Evolutionary conservation across 2,888 invertebrate genomes (phyloP), one percentile per base, ranked within the genome.

Genomic region (Lithophane ornitopus): DNA sequence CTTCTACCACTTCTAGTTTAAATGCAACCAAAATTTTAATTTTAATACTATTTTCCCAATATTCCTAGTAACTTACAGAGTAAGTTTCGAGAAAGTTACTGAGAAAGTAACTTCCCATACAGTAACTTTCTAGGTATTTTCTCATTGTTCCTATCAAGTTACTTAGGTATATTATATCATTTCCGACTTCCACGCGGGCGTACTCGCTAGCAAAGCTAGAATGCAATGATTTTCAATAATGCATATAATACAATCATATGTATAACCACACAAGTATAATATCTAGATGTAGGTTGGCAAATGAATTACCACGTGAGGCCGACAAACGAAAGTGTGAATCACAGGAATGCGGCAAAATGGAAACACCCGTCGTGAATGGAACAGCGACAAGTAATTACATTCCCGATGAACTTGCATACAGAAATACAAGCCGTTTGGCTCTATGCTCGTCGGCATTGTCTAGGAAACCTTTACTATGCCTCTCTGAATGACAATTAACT

Each of bases 321-420:
- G 80, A 76, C 74, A 80, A 85, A 82, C 71, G 74, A 85, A 76
- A 80, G 78, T 80, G 82, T 70, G 56, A 76, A 67, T 72, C 61
- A 69, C 67, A 70, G 65, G 75, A 78, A 82, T 85, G 82, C 76
- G 65, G 61, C 52, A 74, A 68, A 78, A 76, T 74, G 78, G 62
- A 82, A 82, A 82, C 76, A 69, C 44, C 44, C 28, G 26, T n/a
- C 14, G 19, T 78, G 66, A 81, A 84, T 74, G 74, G 65, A 75
- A 73, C 58, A 66, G 54, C 74, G 34, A 71, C 71, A 61, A 68
- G 59, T 61, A 74, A 82, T 76, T 82, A 82, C 72, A 65, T 70
- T 78, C 54, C 34, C 61, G 41, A 74, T 76, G 72, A 66, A 76
- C 58, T 70, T 70, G 70, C 76, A 76, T 78, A 61, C 67, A 78